Evolutionary conservation across 2,888 invertebrate species (phyloP), one percentile per base, ranked within the genome.

Genomic region (Euproctis similis): DNA sequence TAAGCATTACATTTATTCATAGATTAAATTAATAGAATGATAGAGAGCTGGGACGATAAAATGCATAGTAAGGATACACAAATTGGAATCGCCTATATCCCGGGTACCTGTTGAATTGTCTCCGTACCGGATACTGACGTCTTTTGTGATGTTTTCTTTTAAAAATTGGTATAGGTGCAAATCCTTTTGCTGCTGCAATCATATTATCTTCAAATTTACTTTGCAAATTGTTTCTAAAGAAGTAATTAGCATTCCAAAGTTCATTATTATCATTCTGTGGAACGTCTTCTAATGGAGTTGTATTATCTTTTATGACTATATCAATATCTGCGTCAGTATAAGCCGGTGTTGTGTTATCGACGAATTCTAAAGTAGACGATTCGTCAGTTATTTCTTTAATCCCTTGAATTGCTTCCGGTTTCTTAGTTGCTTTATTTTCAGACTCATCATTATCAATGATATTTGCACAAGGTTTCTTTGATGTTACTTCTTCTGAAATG

Each of bases 151-250:
- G 50, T 12, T 43, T 59, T 29, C 46, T 50, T 25, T 43, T 29
- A 7, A 26, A 57, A 8, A 75, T 52, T 1, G 80, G 70, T 6
- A 68, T 46, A 1, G 77, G 80, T 1, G 63, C 57, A 24, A 77
- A 80, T 4, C 81, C 76, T 7, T 68, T 74, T 1, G 78, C 80
- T 0, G 76, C 68, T 8, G 73, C 71, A 77, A 82, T 76, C 16
- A 76, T 69, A 56, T 81, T 80, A 27, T 65, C 63, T 26, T 70
- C 53, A 30, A 72, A 47, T 31, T 8, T 46, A 38, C 1, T 40
- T 12, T 27, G 31, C 24, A 12, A 47, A 14, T 9, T 37, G 35
- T 11, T 37, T 35, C 12, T 41, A 31, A 11, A 33, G 16, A 18
- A 36, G 22, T 10, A 46, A 34, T 22, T 55, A 43, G 24, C 43